Conservation (phyloP, 2,113 vertebrate species). For the Galeopterus variegatus region DNA sequence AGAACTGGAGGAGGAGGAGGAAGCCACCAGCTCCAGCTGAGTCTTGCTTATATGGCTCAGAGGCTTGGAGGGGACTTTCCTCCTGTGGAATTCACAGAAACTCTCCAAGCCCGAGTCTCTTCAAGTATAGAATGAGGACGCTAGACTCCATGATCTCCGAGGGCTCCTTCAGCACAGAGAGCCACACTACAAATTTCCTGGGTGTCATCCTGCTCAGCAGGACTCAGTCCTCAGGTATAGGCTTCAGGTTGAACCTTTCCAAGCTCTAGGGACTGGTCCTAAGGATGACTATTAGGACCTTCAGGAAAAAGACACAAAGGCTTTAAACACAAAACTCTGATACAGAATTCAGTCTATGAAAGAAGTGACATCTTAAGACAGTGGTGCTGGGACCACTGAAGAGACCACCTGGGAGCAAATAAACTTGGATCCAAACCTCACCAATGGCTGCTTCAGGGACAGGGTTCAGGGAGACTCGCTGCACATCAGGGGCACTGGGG, state of each 20-base stretch:
- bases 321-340: background rate
- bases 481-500: background rate
- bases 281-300: background rate
- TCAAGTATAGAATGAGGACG: background rate
- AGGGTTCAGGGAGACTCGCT: background rate
- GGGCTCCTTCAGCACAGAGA: background rate
- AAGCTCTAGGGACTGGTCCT: background rate
- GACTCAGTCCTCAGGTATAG: accelerated
- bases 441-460: accelerated
- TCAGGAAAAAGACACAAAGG: background rate
- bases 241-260: background rate
- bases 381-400: accelerated
- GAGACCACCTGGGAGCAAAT: background rate
- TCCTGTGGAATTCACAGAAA: background rate
- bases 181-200: accelerated
- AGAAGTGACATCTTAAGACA: too few species aligned
- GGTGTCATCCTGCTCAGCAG: accelerated
- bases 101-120: background rate
- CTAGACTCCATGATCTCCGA: background rate
- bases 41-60: background rate
- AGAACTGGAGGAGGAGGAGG: background rate
- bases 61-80: background rate
- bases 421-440: background rate
- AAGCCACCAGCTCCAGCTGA: accelerated
- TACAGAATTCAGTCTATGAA: background rate